Evolutionary conservation across 2,113 vertebrate genomes (phyloP).

Genomic region (Prolemur simus): DNA sequence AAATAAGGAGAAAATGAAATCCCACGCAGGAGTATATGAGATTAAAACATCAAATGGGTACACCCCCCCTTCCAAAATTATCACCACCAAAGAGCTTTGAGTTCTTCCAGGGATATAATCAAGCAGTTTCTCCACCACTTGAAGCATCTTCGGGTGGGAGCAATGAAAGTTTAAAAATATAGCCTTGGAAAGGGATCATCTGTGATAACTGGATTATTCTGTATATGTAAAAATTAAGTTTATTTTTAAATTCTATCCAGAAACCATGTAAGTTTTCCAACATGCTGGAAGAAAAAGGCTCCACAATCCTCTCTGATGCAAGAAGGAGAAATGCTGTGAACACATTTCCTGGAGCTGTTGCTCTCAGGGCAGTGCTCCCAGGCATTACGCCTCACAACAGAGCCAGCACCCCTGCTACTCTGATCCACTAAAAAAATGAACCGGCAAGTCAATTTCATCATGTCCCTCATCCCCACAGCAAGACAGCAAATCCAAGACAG

Average conservation of each 20-base stretch:
- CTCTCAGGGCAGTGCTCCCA: not conserved
- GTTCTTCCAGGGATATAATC: not conserved
- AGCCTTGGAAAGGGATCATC: not conserved
- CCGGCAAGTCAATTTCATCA: not conserved
- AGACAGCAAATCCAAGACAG: not conserved
- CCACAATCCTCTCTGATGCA: not conserved
- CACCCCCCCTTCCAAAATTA: not conserved
- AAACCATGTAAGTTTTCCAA: slow-evolving; percentile 22
- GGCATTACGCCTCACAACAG: not conserved
- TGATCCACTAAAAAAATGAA: not conserved
- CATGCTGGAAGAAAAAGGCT: not conserved
- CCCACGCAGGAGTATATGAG: not conserved
- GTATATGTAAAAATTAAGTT: not conserved
- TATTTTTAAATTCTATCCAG: not conserved
- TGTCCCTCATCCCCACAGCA: too few species aligned
- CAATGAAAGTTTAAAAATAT: not conserved
- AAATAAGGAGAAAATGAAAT: not conserved
- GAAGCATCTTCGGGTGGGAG: not conserved
- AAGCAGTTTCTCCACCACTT: not conserved
- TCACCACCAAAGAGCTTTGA: not conserved
- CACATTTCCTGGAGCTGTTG: not conserved
- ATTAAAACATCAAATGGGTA: not conserved
- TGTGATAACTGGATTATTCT: not conserved
- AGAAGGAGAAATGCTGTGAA: not conserved
- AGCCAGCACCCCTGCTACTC: not conserved